Base-by-base conservation (phyloP, 2,797 vertebrate species). In the Trichosurus vulpecula region DNA sequence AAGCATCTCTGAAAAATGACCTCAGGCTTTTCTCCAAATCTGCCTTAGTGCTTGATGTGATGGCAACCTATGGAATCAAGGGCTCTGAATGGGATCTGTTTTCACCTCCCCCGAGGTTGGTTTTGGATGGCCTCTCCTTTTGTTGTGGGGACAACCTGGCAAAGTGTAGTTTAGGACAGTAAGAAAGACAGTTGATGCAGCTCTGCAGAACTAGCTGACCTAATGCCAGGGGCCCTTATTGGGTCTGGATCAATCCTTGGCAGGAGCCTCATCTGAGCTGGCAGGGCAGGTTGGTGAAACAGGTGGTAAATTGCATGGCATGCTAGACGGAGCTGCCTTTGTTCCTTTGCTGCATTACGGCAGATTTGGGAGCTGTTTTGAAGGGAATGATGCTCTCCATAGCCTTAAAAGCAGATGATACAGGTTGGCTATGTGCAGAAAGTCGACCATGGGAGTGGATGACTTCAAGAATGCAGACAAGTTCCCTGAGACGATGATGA, bases 281-380 rank as follows among this genome's bases (percentile, higher is more conserved):
- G 14, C 35, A n/a, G 6, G 92, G 51, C 2, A 41, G 41, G 52
- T 9, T 54, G 1, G 35, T 27, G 55, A 27, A 52, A 31, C 47
- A 90, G 55, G 51, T 13, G 61, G 47, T n/a, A 31, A 56, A 52
- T 2, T 5, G 19, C 22, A 47, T 12, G 16, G 58, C 16, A 2
- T 12, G 4, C 9, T n/a, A 11, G 16, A 0, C 35, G n/a, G 25
- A n/a, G 47, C 54, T 19, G 52, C 2, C 11, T 10, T n/a, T 0
- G 0, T 13, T 29, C 52, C 58, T 8, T 27, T 6, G 9, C 29
- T 14, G 5, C 47, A 35, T 0, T 9, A 3, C 14, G 55, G 30
- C 52, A 25, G 16, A 53, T 66, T 91, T 27, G n/a, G 53, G 13
- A n/a, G 52, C 74, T 87, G 61, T 54, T 92, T 66, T 66, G 41